Conservation (phyloP, 2,797 vertebrate species). For the Mormyrops attenuatus region DNA sequence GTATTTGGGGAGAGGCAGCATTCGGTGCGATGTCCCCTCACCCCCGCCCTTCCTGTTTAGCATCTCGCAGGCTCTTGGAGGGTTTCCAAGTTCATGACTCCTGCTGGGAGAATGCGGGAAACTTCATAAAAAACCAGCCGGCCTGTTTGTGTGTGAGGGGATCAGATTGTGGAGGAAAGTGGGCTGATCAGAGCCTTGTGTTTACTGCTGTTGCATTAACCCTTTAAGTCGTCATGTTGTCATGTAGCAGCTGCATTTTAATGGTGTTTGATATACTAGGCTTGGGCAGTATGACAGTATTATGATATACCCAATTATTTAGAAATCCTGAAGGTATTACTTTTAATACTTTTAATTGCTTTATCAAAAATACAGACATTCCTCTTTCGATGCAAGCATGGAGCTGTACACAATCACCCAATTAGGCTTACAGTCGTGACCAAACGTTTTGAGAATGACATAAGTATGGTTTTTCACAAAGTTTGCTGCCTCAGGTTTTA, state of each 20-base stretch:
- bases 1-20: background rate
- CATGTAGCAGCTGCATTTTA: background rate
- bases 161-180: background rate
- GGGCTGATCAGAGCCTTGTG: background rate
- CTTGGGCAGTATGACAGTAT: background rate
- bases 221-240: background rate
- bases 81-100: constrained; percentile 15
- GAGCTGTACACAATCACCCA: background rate
- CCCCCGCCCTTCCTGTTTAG: constrained; percentile 29
- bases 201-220: background rate
- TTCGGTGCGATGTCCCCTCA: constrained; percentile 2
- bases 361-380: background rate
- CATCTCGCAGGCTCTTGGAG: background rate
- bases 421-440: background rate
- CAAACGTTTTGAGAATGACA: background rate
- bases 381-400: background rate
- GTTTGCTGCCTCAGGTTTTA: no score
- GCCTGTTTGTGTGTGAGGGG: background rate
- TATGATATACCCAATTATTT: background rate
- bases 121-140: background rate
- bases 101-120: background rate
- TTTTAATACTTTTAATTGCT: background rate
- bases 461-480: no score
- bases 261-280: background rate
- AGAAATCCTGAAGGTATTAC: background rate